Percentiles rank a stretch among this genome's conserved stretches.
Evolutionary conservation across 1,140 invertebrate genomes (phyloP).

Genomic region (Panagrolaimus sp.): DNA sequence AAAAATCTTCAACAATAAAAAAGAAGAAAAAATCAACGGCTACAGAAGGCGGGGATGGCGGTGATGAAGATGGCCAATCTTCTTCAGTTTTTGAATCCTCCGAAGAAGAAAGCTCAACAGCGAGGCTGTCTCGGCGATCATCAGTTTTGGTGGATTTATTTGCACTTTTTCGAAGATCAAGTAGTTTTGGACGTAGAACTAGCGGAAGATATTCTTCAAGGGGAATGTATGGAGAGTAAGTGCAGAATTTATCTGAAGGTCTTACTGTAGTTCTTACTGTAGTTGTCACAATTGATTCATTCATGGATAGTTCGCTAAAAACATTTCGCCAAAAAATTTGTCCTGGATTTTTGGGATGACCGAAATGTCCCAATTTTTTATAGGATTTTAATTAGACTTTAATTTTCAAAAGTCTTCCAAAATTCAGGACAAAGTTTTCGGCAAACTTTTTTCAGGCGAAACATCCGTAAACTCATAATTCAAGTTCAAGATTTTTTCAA

Average conservation of each 20-base stretch:
- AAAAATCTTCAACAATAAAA: not conserved
- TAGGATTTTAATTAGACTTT: no score
- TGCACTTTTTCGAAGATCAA: conserved; percentile 43
- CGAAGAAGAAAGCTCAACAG: conserved; percentile 27
- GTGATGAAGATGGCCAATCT: not conserved
- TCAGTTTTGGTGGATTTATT: conserved; percentile 34
- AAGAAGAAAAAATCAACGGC: not conserved
- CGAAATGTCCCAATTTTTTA: no score
- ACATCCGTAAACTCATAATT: no score
- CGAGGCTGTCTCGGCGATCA: conserved; percentile 18
- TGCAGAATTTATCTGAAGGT: conserved; percentile 17
- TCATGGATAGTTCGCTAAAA: no score
- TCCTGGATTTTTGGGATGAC: no score
- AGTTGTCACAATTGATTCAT: conserved; percentile 16
- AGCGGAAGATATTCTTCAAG: not conserved
- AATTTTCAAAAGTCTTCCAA: no score
- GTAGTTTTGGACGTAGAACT: conserved; percentile 25
- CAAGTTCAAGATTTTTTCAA: no score
- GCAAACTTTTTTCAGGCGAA: no score
- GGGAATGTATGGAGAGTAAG: conserved; percentile 29
- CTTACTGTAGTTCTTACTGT: conserved; percentile 11
- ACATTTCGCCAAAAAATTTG: no score
- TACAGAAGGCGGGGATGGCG: not conserved
- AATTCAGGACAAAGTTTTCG: no score
- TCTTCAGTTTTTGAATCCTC: conserved; percentile 2